Base-by-base conservation (phyloP, 92 coral and sea anemone genomes). In the Phymanthus crucifer region DNA sequence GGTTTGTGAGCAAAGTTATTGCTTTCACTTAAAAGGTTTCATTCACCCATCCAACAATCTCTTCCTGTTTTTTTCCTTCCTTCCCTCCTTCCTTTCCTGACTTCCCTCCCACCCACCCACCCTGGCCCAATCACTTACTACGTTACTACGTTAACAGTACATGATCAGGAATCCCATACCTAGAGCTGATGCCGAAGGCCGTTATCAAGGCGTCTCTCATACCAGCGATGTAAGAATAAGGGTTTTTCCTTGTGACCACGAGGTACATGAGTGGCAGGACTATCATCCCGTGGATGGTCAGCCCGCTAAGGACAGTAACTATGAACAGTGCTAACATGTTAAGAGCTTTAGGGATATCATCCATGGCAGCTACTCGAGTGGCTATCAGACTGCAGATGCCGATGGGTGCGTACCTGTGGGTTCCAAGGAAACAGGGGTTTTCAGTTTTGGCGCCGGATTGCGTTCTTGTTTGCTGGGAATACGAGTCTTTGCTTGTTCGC, bases 341-440 rank as follows among this genome's bases (percentile, higher is more conserved):
- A 21, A 92, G 80, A 16, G 88, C 88, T 29, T 83, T 73, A 13
- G 78, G 85, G 43, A 92, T 92, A 73, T 92, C 90, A 34, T 84
- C 90, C 97, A 92, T 92, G 70, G 79, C 86, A 24, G 90, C 93
- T 14, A 92, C 89, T 19, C 90, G 87, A 18, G 88, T 89, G 0
- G 97, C 97, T 21, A 92, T 92, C 61, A 92, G 82, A 80, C 97
- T 92, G 58, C 91, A 89, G 23, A 92, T 84, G 64, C 97, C 97
- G 26, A 92, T 19, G 12, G 97, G 97, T 0, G 97, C 83, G 52
- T 81, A 77, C 97, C 97, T 90, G 66, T 13, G 31, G 69, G 77
- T 24, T 26, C 26, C 17, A 4, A n/a, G 52, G n/a, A 33, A 29
- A 57, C n/a, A n/a, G n/a, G n/a, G n/a, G n/a, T n/a, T n/a, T n/a